phyloP scores from a whole-genome alignment of 2,797 vertebrate genomes.

The Mus spretus region DNA sequence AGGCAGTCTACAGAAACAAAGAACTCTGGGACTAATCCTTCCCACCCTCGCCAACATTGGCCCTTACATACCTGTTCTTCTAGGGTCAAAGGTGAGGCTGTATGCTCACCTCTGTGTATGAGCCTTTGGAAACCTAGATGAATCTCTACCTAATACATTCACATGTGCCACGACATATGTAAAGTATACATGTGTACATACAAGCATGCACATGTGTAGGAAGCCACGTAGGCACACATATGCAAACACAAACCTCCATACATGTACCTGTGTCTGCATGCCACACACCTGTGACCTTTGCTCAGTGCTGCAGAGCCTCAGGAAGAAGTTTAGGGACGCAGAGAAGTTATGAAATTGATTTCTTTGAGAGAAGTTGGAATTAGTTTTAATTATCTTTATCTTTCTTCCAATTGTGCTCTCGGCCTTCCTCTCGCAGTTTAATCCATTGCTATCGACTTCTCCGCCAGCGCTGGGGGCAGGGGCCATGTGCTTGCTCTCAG shows the following conservation, averaged over 20 bases:
- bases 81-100: background rate
- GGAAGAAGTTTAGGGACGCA: slow-evolving; percentile 71
- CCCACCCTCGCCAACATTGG: too few species aligned
- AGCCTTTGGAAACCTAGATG: background rate
- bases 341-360: slow-evolving; percentile 85
- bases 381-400: slow-evolving; percentile 87
- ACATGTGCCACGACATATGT: background rate
- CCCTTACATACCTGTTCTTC: background rate
- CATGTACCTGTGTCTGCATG: background rate
- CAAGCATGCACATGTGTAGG: background rate
- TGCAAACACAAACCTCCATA: background rate
- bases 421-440: slow-evolving; percentile 70
- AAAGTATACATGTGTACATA: background rate
- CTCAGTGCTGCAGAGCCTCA: background rate
- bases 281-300: background rate
- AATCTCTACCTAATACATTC: background rate
- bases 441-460: slow-evolving; percentile 83
- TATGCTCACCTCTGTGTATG: background rate
- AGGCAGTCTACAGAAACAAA: background rate
- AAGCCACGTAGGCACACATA: background rate
- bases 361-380: slow-evolving; percentile 82
- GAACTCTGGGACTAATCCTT: background rate
- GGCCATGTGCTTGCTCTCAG: slow-evolving; percentile 37
- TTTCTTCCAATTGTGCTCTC: slow-evolving; percentile 84
- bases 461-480: background rate